Evolutionary conservation across 2,888 invertebrate species (phyloP).

Genomic region (Andricus curvator): DNA sequence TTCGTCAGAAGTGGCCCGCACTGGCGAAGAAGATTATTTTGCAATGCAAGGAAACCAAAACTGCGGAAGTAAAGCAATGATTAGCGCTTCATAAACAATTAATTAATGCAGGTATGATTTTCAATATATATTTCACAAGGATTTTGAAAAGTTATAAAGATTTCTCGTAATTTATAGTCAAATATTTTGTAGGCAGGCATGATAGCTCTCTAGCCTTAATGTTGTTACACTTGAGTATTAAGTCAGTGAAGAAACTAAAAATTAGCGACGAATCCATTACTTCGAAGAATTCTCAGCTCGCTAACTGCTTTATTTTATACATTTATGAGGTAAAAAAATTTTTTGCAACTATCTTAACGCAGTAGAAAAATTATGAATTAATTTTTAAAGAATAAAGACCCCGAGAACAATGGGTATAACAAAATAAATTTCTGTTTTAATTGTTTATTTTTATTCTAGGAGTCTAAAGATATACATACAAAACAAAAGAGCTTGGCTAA

Average conservation of each 20-base stretch:
- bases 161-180: no score
- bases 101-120: not conserved
- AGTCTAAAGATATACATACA: conserved; percentile 28
- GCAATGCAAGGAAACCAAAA: no score
- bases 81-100: not conserved
- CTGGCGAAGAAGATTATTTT: not conserved
- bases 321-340: conserved; percentile 12
- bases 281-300: no score
- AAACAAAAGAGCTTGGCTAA: conserved; percentile 30
- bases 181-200: no score
- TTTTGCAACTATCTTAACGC: not conserved
- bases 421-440: no score
- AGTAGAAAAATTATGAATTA: no score
- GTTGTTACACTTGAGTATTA: no score
- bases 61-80: not conserved
- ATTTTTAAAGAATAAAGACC: no score
- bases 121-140: not conserved
- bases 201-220: no score
- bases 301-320: conserved; percentile 15
- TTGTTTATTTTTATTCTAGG: not conserved
- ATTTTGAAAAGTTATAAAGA: not conserved
- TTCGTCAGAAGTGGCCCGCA: not conserved
- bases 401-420: no score
- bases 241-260: not conserved
- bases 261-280: no score